phyloP scores from a whole-genome alignment of 92 coral and sea anemone species.

The Umimayanthus chanpuru region DNA sequence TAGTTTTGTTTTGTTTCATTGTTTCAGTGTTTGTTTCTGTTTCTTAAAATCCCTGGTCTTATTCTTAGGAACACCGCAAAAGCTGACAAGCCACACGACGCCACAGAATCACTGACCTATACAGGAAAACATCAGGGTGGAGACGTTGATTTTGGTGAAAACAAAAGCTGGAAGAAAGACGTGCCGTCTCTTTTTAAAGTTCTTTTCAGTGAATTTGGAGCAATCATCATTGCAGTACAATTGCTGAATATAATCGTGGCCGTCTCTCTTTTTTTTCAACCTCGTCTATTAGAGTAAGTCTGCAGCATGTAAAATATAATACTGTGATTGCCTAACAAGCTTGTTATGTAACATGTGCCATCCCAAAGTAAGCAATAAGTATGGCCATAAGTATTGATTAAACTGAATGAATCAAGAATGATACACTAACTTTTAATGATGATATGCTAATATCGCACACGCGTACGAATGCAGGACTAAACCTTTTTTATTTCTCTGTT shows the following conservation, averaged over 20 bases:
- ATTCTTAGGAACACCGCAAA: not conserved
- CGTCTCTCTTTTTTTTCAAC: conserved; percentile 32
- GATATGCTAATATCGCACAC: too few relatives aligned
- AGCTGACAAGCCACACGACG: not conserved
- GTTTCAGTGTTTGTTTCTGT: not conserved
- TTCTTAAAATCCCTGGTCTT: not conserved
- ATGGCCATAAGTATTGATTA: too few relatives aligned
- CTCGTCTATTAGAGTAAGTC: conserved; percentile 41
- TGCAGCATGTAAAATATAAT: too few relatives aligned
- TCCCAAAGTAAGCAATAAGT: too few relatives aligned
- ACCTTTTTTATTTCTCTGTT: not conserved
- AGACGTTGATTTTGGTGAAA: not conserved
- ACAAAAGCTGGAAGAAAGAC: not conserved
- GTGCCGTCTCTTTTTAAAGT: not conserved
- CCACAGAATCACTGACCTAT: not conserved
- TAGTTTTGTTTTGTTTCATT: too few relatives aligned
- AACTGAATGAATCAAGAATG: too few relatives aligned
- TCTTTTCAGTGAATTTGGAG: conserved; percentile 9
- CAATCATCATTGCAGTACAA: not conserved
- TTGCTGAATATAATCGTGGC: conserved; percentile 7
- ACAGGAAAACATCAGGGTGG: not conserved
- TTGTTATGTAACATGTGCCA: too few relatives aligned
- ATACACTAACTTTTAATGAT: too few relatives aligned
- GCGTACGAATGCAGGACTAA: not conserved
- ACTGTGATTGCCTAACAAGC: too few relatives aligned